Conservation (phyloP, 2,113 vertebrate genomes). For the Pipa parva region DNA sequence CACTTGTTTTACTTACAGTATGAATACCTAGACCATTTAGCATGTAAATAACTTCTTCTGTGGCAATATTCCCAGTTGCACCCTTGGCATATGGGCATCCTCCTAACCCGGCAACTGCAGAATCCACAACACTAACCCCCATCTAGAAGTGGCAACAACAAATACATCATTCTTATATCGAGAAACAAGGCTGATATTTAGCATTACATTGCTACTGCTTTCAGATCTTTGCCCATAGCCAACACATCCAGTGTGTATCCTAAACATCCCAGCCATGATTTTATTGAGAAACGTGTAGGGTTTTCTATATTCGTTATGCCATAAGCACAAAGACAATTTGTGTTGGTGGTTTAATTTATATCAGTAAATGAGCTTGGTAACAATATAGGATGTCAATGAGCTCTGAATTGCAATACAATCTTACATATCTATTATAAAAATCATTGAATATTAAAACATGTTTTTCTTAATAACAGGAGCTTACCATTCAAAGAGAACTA, state of each 20-base stretch:
- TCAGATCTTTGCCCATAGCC: neutral
- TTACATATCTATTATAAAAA: too few relatives aligned
- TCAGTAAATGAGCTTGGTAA: too few relatives aligned
- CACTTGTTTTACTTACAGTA: constrained; percentile 87
- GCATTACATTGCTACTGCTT: neutral
- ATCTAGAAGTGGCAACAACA: constrained; percentile 71
- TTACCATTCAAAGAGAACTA: too few relatives aligned
- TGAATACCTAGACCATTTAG: constrained; percentile 86
- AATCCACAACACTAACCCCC: constrained; percentile 88
- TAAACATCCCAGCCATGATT: too few relatives aligned
- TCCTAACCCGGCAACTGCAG: constrained; percentile 85
- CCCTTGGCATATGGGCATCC: constrained; percentile 90
- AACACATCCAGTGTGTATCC: neutral
- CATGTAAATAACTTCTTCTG: constrained; percentile 92
- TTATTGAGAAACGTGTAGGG: neutral
- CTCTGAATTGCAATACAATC: too few relatives aligned
- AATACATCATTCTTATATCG: constrained; percentile 32
- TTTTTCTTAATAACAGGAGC: too few relatives aligned
- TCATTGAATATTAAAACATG: too few relatives aligned
- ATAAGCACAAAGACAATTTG: too few relatives aligned
- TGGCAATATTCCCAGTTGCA: constrained; percentile 91
- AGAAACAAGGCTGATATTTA: neutral
- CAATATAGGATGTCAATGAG: too few relatives aligned
- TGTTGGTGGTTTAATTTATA: too few relatives aligned
- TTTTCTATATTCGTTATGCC: too few relatives aligned